phyloP scores from a whole-genome alignment of 2,888 invertebrate species.

The Uropetala carovei region DNA sequence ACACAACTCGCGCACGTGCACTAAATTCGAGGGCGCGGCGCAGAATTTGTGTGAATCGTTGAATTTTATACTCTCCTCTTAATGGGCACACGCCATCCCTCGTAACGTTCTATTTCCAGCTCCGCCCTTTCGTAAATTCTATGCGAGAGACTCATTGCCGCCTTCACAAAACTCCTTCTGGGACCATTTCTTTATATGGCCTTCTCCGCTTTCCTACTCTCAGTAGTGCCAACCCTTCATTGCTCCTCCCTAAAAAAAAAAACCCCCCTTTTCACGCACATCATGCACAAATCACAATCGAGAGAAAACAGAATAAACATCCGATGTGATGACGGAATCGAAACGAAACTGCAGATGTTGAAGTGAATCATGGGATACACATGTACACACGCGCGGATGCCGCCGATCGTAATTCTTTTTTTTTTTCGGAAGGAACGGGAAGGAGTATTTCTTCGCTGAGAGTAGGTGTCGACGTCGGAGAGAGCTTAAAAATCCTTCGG shows the following conservation, averaged over 20 bases:
- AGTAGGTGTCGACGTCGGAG: neutral
- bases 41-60: too few relatives aligned
- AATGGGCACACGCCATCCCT: too few relatives aligned
- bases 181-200: too few relatives aligned
- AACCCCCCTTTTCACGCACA: neutral
- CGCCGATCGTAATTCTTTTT: neutral
- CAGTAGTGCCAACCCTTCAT: neutral
- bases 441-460: neutral
- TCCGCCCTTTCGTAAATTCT: too few relatives aligned
- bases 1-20: too few relatives aligned
- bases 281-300: conserved; percentile 36
- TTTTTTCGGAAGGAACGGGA: neutral
- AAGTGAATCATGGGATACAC: conserved; percentile 28
- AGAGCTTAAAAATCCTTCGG: neutral
- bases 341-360: neutral
- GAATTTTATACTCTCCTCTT: too few relatives aligned
- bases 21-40: too few relatives aligned
- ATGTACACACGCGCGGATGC: neutral
- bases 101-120: too few relatives aligned
- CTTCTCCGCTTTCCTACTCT: too few relatives aligned
- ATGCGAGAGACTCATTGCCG: neutral
- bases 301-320: conserved; percentile 43
- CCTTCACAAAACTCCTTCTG: neutral
- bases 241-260: neutral
- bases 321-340: conserved; percentile 12